Conservation (phyloP, 2,888 invertebrate species). For the Tipula helvola region DNA sequence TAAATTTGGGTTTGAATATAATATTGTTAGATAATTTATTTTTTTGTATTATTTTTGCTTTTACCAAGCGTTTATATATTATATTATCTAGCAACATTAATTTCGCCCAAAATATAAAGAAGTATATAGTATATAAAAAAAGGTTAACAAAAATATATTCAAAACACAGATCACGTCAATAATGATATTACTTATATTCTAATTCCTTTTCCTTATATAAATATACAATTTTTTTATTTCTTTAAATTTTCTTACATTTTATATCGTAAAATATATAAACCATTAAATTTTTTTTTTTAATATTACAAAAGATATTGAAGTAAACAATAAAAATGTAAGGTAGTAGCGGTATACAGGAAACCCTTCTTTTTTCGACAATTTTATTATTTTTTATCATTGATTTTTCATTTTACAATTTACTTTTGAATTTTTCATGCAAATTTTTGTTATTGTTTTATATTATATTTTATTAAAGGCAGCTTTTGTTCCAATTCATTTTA, state of each 20-base stretch:
- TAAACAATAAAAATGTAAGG: neutral
- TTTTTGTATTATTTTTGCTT: neutral
- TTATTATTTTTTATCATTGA: neutral
- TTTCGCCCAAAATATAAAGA: neutral
- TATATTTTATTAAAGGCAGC: neutral
- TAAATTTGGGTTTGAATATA: neutral
- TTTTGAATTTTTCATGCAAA: neutral
- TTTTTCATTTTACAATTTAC: neutral
- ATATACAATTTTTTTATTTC: neutral
- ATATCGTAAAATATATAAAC: neutral
- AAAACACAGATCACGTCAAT: constrained; percentile 9
- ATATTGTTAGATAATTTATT: neutral
- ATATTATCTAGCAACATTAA: neutral
- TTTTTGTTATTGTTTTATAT: neutral
- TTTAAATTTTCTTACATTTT: neutral
- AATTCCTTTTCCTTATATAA: neutral
- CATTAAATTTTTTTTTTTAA: neutral
- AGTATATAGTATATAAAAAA: neutral
- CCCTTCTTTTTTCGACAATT: constrained; percentile 5
- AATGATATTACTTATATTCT: constrained; percentile 4
- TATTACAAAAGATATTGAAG: neutral
- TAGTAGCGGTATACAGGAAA: neutral
- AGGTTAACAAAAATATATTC: constrained; percentile 9
- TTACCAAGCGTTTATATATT: neutral
- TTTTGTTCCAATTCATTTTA: neutral